Evolutionary conservation across 1,140 invertebrate genomes (phyloP), one percentile per base, ranked within the genome.

Genomic region (Drosophila bipectinata): DNA sequence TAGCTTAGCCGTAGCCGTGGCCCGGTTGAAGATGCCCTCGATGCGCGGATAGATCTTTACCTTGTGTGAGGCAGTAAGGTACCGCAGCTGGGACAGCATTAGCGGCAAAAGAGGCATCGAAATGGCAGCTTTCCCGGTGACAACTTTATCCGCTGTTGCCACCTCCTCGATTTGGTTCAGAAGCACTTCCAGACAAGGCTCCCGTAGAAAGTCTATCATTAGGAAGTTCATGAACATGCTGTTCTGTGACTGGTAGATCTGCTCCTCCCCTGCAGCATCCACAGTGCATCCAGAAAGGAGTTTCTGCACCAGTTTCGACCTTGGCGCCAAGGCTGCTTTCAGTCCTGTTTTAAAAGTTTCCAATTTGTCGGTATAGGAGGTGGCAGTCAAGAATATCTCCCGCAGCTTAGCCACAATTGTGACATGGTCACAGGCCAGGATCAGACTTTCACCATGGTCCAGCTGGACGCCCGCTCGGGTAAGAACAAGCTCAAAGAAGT

Each of bases 211-310:
- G 49, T 90, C 79, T 14, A 93, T 91, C 84, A 92, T 92, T 0
- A 93, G 66, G 48, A 93, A 92, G 54, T 93, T 91, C 18, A 90
- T 77, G 9, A 92, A 90, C 79, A 92, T 90, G 78, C 92, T 93
- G 44, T 93, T 92, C 68, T 93, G 93, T 0, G 91, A 91, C 56
- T 90, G 87, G 75, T 91, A 90, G 5, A 72, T 68, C 30, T 74
- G 79, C 9, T 89, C 87, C 9, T 82, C 74, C 3, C 84, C 77
- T 0, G 92, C 79, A 12, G 90, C 72, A 63, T 84, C 80, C 26
- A 79, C 79, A 4, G 72, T 85, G 54, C 85, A 90, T 0, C 87
- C 88, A 18, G 72, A 85, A 10, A 93, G 74, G 2, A 91, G 73
- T 63, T 93, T 92, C 32, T 83, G 84, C 4, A 90, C 89, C 51